Conservation (phyloP, 37 sponge, comb jelly and placozoan species). For the Hexactinellida sp. region DNA sequence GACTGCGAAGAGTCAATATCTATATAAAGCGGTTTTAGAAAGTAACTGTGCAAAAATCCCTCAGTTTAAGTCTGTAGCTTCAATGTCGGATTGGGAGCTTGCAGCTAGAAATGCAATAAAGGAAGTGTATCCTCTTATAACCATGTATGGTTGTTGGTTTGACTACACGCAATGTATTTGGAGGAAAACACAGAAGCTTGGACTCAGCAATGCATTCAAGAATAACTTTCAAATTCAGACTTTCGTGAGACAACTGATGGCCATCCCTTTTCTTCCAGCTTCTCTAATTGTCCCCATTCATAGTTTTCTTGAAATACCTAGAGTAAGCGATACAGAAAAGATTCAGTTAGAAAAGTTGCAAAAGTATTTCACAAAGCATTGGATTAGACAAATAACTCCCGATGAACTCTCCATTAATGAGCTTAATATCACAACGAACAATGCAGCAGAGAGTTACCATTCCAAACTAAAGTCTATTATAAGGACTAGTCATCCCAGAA, state of each 20-base stretch:
- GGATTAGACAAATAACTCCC: too few relatives aligned
- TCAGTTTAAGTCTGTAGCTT: background rate
- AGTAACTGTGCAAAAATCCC: background rate
- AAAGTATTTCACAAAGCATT: too few relatives aligned
- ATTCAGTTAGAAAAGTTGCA: too few relatives aligned
- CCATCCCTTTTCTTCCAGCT: too few relatives aligned
- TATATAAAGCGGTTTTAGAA: background rate
- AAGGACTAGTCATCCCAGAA: too few relatives aligned
- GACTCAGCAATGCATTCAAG: background rate
- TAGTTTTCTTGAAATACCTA: too few relatives aligned
- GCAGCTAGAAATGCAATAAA: background rate
- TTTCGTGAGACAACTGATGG: background rate
- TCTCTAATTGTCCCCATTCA: too few relatives aligned
- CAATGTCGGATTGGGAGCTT: background rate
- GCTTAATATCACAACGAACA: too few relatives aligned
- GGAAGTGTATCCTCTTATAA: background rate
- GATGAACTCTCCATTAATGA: too few relatives aligned
- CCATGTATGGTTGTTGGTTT: background rate
- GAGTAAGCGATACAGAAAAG: too few relatives aligned
- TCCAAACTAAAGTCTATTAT: too few relatives aligned
- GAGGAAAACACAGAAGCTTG: conserved; percentile 2
- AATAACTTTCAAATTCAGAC: background rate
- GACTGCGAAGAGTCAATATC: background rate
- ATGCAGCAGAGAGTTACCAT: too few relatives aligned
- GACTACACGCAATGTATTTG: background rate